Percentiles rank a stretch among this genome's conserved stretches.
These are phyloP conservation scores for Schrankia costaestrigalis DNA, from an alignment of 2,888 invertebrate species.

Conservation along the genomic window DNA sequence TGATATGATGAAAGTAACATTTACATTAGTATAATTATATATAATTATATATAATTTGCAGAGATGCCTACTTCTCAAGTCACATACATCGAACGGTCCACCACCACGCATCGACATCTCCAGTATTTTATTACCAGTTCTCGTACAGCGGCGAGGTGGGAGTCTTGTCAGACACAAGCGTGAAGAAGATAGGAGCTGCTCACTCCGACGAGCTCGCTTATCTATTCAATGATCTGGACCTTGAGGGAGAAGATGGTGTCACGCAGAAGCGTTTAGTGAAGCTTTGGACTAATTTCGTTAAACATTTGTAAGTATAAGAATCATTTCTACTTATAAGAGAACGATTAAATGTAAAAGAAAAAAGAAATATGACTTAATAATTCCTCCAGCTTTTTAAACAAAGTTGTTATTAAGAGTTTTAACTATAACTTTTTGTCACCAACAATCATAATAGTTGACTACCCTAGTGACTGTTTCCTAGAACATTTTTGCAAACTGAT, in stretches of 20 bases:
- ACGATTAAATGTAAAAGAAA: no score
- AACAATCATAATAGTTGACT: no score
- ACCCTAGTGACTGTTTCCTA: no score
- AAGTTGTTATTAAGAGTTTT: no score
- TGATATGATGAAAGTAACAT: background rate
- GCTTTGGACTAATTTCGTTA: conserved; percentile 68
- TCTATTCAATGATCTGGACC: conserved; percentile 46
- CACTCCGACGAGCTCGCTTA: conserved; percentile 68
- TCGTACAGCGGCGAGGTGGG: conserved; percentile 52
- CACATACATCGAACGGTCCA: conserved; percentile 59
- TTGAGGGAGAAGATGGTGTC: conserved; percentile 49
- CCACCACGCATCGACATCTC: conserved; percentile 43
- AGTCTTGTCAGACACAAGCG: conserved; percentile 45
- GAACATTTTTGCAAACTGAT: no score
- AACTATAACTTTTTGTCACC: no score
- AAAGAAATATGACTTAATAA: no score
- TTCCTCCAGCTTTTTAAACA: no score
- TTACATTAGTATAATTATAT: background rate
- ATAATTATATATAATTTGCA: conserved; percentile 21
- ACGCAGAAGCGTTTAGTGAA: conserved; percentile 48
- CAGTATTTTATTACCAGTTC: conserved; percentile 66
- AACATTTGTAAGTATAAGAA: conserved; percentile 61
- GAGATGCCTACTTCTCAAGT: conserved; percentile 63
- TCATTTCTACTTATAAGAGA: no score
- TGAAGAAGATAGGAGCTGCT: conserved; percentile 58